phyloP scores from a whole-genome alignment of 2,888 invertebrate species.

The Melanargia galathea region DNA sequence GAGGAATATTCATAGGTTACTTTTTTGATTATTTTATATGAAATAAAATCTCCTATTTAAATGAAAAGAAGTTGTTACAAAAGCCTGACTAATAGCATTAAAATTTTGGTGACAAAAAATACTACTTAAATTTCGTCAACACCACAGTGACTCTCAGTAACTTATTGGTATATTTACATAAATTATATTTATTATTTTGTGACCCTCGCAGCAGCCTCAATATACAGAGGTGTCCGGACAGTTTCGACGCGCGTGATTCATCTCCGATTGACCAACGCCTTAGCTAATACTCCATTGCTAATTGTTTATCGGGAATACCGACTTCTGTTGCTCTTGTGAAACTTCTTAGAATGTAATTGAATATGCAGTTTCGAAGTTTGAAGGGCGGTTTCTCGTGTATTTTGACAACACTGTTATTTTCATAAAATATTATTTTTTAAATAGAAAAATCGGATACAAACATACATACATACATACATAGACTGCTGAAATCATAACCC shows the following conservation, averaged over 20 bases:
- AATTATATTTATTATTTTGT: background rate
- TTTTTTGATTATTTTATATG: no score
- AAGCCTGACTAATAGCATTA: no score
- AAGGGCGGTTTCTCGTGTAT: no score
- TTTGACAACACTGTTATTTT: no score
- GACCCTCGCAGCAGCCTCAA: constrained; percentile 26
- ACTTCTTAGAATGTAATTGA: background rate
- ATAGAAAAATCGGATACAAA: no score
- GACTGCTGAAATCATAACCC: no score
- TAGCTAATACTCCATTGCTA: constrained; percentile 2
- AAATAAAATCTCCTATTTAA: no score
- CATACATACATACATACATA: no score
- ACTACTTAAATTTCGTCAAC: background rate
- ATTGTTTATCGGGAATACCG: constrained; percentile 31
- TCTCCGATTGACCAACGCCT: constrained; percentile 27
- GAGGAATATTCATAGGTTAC: no score
- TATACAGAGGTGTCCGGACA: constrained; percentile 2
- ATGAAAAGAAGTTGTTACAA: no score
- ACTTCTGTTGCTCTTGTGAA: constrained; percentile 15
- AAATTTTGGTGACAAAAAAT: background rate
- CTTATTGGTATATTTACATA: constrained; percentile 4
- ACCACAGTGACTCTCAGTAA: background rate
- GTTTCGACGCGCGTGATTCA: constrained; percentile 29
- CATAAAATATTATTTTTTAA: no score
- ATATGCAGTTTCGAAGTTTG: background rate